These are phyloP conservation scores for Calonectris borealis DNA, from an alignment of 2,113 vertebrate genomes.

Conservation along the genomic window DNA sequence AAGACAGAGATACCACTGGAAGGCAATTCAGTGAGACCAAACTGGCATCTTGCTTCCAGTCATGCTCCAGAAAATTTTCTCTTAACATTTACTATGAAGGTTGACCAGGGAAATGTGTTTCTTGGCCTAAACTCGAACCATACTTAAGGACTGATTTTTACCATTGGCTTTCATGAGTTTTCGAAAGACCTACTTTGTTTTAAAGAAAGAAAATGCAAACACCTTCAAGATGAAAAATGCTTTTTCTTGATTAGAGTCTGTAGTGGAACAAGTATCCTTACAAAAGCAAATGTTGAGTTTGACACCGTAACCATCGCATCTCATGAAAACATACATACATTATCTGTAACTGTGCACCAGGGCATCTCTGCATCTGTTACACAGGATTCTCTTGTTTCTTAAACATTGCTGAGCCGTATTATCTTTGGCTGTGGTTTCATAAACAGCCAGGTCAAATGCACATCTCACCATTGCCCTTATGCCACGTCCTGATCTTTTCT, in stretches of 20 bases:
- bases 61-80: not conserved
- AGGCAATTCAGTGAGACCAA: not conserved
- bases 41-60: not conserved
- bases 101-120: not conserved
- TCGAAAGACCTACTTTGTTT: not conserved
- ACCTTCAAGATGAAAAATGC: not conserved
- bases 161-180: not conserved
- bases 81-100: not conserved
- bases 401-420: rapidly evolving
- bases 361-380: not conserved
- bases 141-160: not conserved
- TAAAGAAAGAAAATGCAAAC: not conserved
- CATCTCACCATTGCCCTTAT: not conserved
- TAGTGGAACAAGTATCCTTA: not conserved
- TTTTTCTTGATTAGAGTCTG: not conserved
- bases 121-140: not conserved
- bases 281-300: not conserved
- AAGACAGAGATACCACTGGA: not conserved
- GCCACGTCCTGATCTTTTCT: not conserved
- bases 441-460: not conserved
- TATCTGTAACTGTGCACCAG: not conserved
- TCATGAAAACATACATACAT: not conserved
- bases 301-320: not conserved
- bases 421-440: not conserved
- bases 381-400: not conserved